phyloP scores from a whole-genome alignment of 2,113 vertebrate species.

The Hemichromis elongatus region DNA sequence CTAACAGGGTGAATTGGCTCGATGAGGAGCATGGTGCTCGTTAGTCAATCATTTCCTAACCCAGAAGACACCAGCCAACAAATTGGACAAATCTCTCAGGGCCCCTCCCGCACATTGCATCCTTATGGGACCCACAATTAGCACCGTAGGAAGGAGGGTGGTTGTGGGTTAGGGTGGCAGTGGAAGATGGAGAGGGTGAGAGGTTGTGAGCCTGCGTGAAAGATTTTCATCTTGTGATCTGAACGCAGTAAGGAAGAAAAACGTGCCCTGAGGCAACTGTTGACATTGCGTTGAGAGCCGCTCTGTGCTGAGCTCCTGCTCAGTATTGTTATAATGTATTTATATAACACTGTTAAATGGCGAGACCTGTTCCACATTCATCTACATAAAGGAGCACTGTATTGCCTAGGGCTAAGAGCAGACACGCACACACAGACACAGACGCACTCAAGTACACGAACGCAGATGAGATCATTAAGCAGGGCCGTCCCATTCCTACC shows the following conservation, averaged over 20 bases:
- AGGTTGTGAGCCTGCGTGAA: slow-evolving; percentile 68
- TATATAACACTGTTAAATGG: slow-evolving; percentile 83
- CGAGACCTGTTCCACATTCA: slow-evolving; percentile 87
- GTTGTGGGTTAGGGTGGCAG: slow-evolving; percentile 4
- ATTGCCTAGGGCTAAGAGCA: slow-evolving; percentile 80
- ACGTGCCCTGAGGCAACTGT: slow-evolving; percentile 85
- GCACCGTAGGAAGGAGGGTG: slow-evolving; percentile 65
- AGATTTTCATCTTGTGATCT: slow-evolving; percentile 79
- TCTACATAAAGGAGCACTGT: slow-evolving; percentile 89
- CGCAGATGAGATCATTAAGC: slow-evolving; percentile 83
- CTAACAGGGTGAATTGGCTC: neutral
- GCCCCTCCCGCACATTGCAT: slow-evolving; percentile 63
- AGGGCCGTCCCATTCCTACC: slow-evolving; percentile 54
- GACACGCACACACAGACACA: neutral
- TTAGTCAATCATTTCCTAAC: slow-evolving; percentile 77
- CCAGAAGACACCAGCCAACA: slow-evolving; percentile 74
- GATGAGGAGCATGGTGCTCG: slow-evolving; percentile 10
- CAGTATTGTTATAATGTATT: slow-evolving; percentile 71
- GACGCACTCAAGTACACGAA: neutral
- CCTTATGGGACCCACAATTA: slow-evolving; percentile 85
- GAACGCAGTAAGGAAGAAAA: slow-evolving; percentile 38
- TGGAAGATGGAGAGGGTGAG: neutral
- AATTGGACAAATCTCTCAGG: slow-evolving; percentile 64
- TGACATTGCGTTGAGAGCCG: slow-evolving; percentile 82
- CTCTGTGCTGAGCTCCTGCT: slow-evolving; percentile 43